Conservation (phyloP, 2,113 vertebrate genomes). For the Morone chrysops region DNA sequence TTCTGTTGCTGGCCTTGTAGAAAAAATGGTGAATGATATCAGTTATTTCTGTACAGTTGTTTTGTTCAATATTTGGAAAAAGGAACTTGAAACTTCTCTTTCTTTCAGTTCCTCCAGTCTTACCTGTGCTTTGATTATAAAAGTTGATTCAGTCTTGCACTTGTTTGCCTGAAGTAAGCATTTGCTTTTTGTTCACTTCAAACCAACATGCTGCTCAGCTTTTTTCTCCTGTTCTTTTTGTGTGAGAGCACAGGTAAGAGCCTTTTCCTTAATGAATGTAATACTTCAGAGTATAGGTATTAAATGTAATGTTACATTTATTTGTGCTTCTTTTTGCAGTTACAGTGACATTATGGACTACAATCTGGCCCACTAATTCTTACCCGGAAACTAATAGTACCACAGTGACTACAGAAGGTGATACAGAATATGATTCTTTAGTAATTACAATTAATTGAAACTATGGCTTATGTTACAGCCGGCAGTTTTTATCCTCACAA, state of each 20-base stretch:
- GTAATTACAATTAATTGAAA: neutral
- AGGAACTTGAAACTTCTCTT: constrained; percentile 68
- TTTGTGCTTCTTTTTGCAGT: constrained; percentile 15
- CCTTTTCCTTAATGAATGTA: neutral
- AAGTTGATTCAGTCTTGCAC: neutral
- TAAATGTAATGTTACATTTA: neutral
- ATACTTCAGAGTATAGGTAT: neutral
- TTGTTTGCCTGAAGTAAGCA: constrained; percentile 9
- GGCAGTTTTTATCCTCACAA: too few relatives aligned
- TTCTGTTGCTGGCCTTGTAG: neutral
- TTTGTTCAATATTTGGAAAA: neutral
- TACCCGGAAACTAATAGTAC: rapidly evolving
- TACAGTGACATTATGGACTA: neutral
- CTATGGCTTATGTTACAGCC: too few relatives aligned
- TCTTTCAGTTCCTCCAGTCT: constrained; percentile 43
- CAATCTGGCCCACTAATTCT: rapidly evolving
- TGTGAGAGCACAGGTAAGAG: constrained; percentile 51
- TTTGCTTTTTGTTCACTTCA: neutral
- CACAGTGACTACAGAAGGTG: neutral
- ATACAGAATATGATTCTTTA: neutral
- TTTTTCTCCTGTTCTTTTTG: constrained; percentile 16
- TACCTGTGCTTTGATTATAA: constrained; percentile 31
- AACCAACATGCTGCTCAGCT: constrained; percentile 50
- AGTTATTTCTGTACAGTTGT: neutral
- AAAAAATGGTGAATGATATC: neutral